A percentile compares a stretch with the other conserved stretches of the same genome.
phyloP scores from a whole-genome alignment of 2,113 vertebrate genomes.

The Xiphophorus couchianus region DNA sequence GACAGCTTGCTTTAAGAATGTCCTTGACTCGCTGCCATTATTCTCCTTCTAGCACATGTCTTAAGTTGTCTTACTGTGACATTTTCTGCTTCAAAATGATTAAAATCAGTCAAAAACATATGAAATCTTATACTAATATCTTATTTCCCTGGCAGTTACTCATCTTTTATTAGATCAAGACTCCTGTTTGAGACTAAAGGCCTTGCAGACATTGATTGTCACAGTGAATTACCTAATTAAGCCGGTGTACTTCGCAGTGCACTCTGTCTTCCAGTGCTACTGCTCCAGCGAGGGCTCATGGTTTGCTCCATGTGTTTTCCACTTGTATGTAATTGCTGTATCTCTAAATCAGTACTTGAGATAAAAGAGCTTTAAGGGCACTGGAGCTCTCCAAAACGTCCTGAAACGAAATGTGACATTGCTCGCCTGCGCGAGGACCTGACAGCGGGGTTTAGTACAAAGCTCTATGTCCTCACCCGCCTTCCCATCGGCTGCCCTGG shows the following conservation, averaged over 20 bases:
- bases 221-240: slow-evolving; percentile 20
- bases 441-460: slow-evolving; percentile 39
- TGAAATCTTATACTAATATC: slow-evolving; percentile 13
- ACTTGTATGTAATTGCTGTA: slow-evolving; percentile 1
- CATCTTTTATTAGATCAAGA: slow-evolving; percentile 20
- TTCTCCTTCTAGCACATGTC: slow-evolving; percentile 16
- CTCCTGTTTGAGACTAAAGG: neutral
- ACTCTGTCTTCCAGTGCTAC: neutral
- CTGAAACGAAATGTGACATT: slow-evolving; percentile 39
- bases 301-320: slow-evolving; percentile 4
- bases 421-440: slow-evolving; percentile 35
- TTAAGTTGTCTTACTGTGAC: slow-evolving; percentile 25
- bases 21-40: slow-evolving; percentile 27
- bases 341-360: slow-evolving; percentile 21
- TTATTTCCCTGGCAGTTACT: slow-evolving; percentile 23
- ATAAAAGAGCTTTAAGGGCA: slow-evolving; percentile 37
- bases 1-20: slow-evolving; percentile 29
- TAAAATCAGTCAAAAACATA: slow-evolving; percentile 17
- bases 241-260: neutral
- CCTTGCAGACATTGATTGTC: slow-evolving; percentile 28
- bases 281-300: neutral
- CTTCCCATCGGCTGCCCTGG: slow-evolving; percentile 49
- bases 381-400: slow-evolving; percentile 14
- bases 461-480: slow-evolving; percentile 49
- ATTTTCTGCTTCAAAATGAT: slow-evolving; percentile 14